These are phyloP conservation scores for Charaxes varanes DNA, from an alignment of 1,140 invertebrate genomes.

Conservation along the genomic window DNA sequence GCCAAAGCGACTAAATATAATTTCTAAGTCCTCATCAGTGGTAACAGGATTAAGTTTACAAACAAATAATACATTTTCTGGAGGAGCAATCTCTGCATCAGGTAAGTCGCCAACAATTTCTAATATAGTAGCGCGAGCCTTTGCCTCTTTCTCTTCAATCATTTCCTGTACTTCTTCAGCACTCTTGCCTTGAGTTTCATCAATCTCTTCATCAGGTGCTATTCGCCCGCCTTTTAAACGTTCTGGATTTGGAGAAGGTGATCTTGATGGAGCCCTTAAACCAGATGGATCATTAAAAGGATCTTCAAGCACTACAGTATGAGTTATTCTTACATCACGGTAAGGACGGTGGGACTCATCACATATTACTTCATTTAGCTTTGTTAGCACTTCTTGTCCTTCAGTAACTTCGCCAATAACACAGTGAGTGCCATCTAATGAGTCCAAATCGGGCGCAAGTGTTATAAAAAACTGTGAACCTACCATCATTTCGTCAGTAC, in stretches of 20 bases:
- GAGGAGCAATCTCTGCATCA: slow-evolving; percentile 96
- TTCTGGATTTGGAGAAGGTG: slow-evolving; percentile 91
- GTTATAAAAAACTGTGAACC: slow-evolving; percentile 99
- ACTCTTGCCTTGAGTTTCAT: slow-evolving; percentile 91
- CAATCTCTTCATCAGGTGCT: slow-evolving; percentile 94
- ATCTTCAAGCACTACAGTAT: slow-evolving; percentile 97
- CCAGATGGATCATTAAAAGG: slow-evolving; percentile 93
- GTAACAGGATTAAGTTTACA: slow-evolving; percentile 99
- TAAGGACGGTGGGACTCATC: slow-evolving; percentile 94
- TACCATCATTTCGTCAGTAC: slow-evolving; percentile 93
- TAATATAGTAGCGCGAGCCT: slow-evolving; percentile 96
- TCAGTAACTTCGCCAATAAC: slow-evolving; percentile 98
- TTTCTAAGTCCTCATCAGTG: slow-evolving; percentile 96
- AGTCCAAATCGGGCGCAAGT: slow-evolving; percentile 90
- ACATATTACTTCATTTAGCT: slow-evolving; percentile 95
- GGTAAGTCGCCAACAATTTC: slow-evolving; percentile 99
- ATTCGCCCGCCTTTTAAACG: slow-evolving; percentile 89
- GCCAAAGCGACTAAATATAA: slow-evolving; percentile 98
- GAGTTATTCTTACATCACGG: slow-evolving; percentile 97
- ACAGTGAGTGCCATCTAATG: slow-evolving; percentile 94
- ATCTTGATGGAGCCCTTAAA: slow-evolving; percentile 85
- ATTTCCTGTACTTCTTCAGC: slow-evolving; percentile 91
- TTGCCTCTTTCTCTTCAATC: slow-evolving; percentile 93
- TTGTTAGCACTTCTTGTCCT: slow-evolving; percentile 91
- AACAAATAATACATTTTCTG: slow-evolving; percentile 99